Base-by-base conservation (phyloP, 2,888 invertebrate species). In the Neoitamus cyanurus region DNA sequence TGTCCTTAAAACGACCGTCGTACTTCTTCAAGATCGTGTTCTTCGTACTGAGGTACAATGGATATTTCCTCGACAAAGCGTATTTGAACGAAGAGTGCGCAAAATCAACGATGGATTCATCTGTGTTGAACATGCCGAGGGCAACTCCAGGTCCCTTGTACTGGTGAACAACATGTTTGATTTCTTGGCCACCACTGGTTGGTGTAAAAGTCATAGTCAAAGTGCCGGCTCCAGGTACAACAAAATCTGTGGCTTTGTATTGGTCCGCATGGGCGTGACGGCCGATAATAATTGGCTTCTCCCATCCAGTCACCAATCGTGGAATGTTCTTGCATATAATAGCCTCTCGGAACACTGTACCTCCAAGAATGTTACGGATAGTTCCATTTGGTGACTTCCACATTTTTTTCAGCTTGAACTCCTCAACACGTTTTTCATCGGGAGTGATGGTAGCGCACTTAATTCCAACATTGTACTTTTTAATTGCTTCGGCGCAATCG, bases 361-460 rank as follows among this genome's bases (percentile, higher is more conserved):
- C 97, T 0, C 97, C 97, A 13, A 97, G 92, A 88, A 97, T 96
- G 89, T 97, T 97, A 91, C 97, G 94, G 87, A 97, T 96, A 3
- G 97, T 97, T 82, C 97, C 97, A 89, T 97, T 97, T 0, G 97
- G 97, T 78, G 96, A 96, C 90, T 96, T 97, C 97, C 97, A 97
- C 97, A 97, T 97, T 90, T 96, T 93, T 90, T 97, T 96, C 87
- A 97, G 90, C 1, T 96, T 96, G 89, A 97, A 96, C 91, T 97
- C 97, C 91, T 97, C 96, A 0, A 99, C 98, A 90, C 99, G 93
- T 46, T 97, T 96, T 91, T 99, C 99, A 91, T 99, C 99, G 1
- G 99, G 99, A 0, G 99, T 99, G 87, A 99, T 99, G 2, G 99
- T 97, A 30, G 99, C 99, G 92, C 99, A 99, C 92, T 99, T 99